Evolutionary conservation across 2,797 vertebrate species (phyloP), one percentile per base, ranked within the genome.

Genomic region (Limnodromus scolopaceus): DNA sequence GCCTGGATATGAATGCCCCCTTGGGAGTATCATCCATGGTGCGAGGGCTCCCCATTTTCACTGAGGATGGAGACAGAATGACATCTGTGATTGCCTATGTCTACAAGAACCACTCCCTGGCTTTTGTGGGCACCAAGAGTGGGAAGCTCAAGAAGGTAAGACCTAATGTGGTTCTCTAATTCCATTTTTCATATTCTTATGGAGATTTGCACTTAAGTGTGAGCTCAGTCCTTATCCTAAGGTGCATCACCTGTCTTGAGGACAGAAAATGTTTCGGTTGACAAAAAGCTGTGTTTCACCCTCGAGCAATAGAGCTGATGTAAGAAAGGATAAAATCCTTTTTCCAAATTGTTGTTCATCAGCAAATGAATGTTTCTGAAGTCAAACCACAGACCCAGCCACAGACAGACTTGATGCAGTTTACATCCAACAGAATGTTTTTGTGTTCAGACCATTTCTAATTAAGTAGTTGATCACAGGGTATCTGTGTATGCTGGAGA

Each of bases 81-180:
- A 99, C 99, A 12, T 99, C 99, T 0, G 99, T 99, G 92, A 99
- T 99, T 2, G 99, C 99, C 13, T 99, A 99, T 0, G 99, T 99
- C 98, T 99, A 99, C 98, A 99, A 99, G 98, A 99, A 99, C 96
- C 99, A 99, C 96, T 99, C 99, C 10, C 97, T 99, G 98, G 99
- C 99, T 95, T 99, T 99, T 38, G 99, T 99, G 91, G 99, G 99
- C 87, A 99, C 99, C 77, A 99, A 99, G 97, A 99, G 98, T 13
- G 99, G 99, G 92, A 98, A 98, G 61, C 97, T 99, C 53, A 99
- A 99, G 95, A 99, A 99, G 99, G 99, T 99, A 99, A 98, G 99
- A 19, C 38, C 36, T 23, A 19, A 15, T 1, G 18, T 86, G 60
- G 30, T 92, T 48, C 63, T 95, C 7, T 79, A 13, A 63, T 4